phyloP scores from a whole-genome alignment of 2,888 invertebrate genomes.

The Peribatodes rhomboidaria region DNA sequence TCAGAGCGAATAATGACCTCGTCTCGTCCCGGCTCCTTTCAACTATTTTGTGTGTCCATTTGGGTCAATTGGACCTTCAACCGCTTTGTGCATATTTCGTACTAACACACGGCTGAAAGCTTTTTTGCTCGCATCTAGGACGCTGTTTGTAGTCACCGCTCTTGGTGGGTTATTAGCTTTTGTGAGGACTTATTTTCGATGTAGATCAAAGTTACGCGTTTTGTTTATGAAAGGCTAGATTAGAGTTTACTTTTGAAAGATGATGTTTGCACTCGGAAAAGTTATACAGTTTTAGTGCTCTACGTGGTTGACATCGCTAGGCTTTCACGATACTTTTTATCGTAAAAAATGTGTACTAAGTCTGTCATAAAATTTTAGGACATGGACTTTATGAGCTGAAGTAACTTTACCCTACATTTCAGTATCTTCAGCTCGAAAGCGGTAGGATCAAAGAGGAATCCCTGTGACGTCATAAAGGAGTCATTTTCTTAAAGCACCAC shows the following conservation, averaged over 20 bases:
- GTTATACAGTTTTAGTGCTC: not conserved
- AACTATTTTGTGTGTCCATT: constrained; percentile 83
- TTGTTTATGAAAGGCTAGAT: constrained; percentile 24
- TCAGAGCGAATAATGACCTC: constrained; percentile 82
- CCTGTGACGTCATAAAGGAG: constrained; percentile 61
- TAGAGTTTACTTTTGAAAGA: constrained; percentile 8
- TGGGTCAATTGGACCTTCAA: constrained; percentile 82
- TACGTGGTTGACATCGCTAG: not conserved
- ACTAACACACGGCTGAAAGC: constrained; percentile 74
- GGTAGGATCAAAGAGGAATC: constrained; percentile 65
- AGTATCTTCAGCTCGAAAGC: constrained; percentile 49
- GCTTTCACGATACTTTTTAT: constrained; percentile 7
- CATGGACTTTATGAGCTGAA: constrained; percentile 31
- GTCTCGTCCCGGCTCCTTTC: constrained; percentile 73
- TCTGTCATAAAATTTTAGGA: constrained; percentile 25
- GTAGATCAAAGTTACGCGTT: constrained; percentile 33
- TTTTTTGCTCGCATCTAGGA: constrained; percentile 68
- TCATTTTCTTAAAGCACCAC: constrained; percentile 64
- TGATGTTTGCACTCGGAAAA: not conserved
- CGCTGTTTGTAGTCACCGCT: constrained; percentile 43
- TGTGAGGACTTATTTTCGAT: constrained; percentile 28
- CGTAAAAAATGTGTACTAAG: constrained; percentile 18
- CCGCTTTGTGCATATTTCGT: constrained; percentile 76
- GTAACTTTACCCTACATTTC: constrained; percentile 36
- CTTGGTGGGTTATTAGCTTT: constrained; percentile 40